A percentile compares a stretch with the other conserved stretches of the same genome.
phyloP scores from a whole-genome alignment of 2,113 vertebrate genomes.

The Cyanoderma ruficeps region DNA sequence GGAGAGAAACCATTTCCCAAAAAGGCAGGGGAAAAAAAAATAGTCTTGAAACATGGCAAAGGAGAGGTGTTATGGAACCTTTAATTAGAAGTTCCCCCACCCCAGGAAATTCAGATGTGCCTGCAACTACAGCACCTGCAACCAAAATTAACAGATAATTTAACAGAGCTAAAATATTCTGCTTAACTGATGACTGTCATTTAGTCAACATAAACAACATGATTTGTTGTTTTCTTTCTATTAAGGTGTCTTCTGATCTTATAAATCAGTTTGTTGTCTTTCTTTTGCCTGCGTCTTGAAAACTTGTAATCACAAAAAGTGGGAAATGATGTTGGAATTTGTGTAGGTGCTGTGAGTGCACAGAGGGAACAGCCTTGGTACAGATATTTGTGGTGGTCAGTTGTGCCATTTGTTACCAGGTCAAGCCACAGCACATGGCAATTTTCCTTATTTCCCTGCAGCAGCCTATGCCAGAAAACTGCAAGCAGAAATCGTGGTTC shows the following conservation, averaged over 20 bases:
- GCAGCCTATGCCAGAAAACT: neutral
- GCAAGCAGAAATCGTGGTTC: neutral
- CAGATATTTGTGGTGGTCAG: neutral
- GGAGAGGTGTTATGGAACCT: neutral
- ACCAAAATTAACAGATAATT: neutral
- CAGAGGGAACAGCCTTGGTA: neutral
- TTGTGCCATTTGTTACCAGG: neutral
- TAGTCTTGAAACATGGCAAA: neutral
- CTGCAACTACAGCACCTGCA: neutral
- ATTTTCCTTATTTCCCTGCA: neutral
- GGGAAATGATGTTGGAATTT: neutral
- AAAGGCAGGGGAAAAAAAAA: neutral
- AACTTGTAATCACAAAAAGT: neutral
- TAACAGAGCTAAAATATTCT: neutral
- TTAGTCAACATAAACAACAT: neutral
- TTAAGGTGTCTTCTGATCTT: neutral
- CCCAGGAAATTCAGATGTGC: neutral
- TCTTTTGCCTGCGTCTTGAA: neutral
- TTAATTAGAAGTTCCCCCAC: neutral
- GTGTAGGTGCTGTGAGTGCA: neutral
- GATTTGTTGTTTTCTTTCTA: neutral
- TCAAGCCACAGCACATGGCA: neutral
- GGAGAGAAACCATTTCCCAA: neutral
- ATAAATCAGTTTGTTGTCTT: neutral
- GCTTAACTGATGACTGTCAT: neutral